A percentile compares a stretch with the other conserved stretches of the same genome.
Conservation (phyloP, 2,888 invertebrate genomes). For the Kryphioiulus occultus region DNA sequence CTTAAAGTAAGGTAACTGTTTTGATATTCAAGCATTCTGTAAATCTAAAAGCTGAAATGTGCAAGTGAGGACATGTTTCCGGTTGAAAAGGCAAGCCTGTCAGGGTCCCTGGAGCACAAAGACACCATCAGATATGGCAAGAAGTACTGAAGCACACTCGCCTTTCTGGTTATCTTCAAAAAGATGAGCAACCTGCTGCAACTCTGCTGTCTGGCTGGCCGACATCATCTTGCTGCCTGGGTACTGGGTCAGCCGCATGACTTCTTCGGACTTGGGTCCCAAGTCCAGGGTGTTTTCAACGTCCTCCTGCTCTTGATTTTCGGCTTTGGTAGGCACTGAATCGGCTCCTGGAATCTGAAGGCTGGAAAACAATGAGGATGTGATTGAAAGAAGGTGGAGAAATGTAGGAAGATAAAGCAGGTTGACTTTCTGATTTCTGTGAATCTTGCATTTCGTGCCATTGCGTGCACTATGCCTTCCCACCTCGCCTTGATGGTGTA, state of each 20-base stretch:
- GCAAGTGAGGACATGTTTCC: too few species aligned
- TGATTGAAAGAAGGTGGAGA: too few species aligned
- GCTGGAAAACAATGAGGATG: background rate
- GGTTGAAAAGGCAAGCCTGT: too few species aligned
- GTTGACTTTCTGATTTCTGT: too few species aligned
- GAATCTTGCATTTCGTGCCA: too few species aligned
- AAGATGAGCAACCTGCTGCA: slow-evolving; percentile 41
- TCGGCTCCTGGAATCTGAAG: slow-evolving; percentile 39
- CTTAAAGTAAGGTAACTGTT: too few species aligned
- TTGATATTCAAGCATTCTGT: too few species aligned
- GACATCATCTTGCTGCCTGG: background rate
- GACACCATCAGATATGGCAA: too few species aligned
- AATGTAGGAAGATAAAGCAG: too few species aligned
- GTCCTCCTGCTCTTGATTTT: background rate
- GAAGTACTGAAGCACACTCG: too few species aligned
- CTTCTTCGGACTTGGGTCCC: background rate
- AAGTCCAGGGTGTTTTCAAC: background rate
- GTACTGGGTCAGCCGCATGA: background rate
- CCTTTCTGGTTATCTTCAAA: slow-evolving; percentile 27
- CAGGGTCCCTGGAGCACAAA: too few species aligned
- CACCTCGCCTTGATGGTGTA: slow-evolving; percentile 80
- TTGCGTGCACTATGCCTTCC: background rate
- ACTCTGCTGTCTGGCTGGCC: background rate
- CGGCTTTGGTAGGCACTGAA: background rate
- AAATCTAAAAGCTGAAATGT: too few species aligned